These are phyloP conservation scores for Dasyprocta punctata DNA, from an alignment of 2,113 vertebrate genomes.

Conservation along the genomic window DNA sequence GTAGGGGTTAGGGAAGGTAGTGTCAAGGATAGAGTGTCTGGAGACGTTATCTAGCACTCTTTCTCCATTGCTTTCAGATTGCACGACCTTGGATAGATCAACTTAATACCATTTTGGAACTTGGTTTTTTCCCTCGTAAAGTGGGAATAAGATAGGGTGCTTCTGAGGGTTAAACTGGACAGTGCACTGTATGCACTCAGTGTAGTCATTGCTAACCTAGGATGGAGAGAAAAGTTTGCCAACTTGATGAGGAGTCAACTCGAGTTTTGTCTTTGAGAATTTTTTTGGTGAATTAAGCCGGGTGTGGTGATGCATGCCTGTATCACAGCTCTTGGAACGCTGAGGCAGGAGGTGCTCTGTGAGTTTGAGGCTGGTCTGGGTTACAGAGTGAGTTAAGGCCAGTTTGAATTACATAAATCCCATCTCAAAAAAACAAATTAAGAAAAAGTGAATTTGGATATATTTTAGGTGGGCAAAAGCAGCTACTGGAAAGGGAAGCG, in stretches of 20 bases:
- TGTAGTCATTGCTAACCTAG: not conserved
- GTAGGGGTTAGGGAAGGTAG: not conserved
- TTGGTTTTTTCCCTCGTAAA: not conserved
- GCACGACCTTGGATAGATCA: not conserved
- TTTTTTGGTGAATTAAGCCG: not conserved
- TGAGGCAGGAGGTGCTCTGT: not conserved
- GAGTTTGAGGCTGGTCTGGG: not conserved
- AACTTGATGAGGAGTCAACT: not conserved
- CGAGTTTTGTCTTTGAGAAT: not conserved
- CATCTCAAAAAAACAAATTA: not conserved
- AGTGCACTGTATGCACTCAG: not conserved
- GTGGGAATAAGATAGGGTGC: not conserved
- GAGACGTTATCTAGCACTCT: not conserved
- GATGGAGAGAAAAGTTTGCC: not conserved
- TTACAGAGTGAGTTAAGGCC: not conserved
- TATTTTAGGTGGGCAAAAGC: not conserved
- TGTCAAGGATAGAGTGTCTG: not conserved
- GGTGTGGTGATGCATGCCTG: not conserved
- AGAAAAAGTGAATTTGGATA: not conserved
- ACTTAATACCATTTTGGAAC: not conserved
- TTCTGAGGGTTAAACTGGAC: not conserved
- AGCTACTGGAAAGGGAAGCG: not conserved
- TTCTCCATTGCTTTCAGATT: not conserved
- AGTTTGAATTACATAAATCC: not conserved
- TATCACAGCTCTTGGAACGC: not conserved